A percentile compares a stretch with the other conserved stretches of the same genome.
phyloP scores from a whole-genome alignment of 2,888 invertebrate genomes.

The Aleiodes alternator region DNA sequence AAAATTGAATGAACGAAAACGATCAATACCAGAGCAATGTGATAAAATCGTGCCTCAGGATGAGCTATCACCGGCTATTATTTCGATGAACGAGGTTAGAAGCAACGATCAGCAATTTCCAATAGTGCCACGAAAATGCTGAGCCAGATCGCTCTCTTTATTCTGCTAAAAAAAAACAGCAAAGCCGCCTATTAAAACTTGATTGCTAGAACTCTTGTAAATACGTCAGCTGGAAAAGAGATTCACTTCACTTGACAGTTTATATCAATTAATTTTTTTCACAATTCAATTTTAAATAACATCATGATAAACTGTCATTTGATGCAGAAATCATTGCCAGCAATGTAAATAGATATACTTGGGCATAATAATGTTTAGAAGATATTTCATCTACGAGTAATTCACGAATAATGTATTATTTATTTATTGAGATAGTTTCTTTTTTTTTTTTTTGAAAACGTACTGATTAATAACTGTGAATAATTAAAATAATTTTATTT shows the following conservation, averaged over 20 bases:
- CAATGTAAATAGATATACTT: constrained; percentile 37
- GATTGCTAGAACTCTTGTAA: constrained; percentile 48
- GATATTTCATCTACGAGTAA: constrained; percentile 21
- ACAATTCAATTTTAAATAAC: neutral
- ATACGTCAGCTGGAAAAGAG: constrained; percentile 41
- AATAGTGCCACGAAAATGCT: constrained; percentile 46
- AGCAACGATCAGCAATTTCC: constrained; percentile 54
- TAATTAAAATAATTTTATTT: constrained; percentile 45
- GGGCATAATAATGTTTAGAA: constrained; percentile 32
- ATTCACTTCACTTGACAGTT: constrained; percentile 13
- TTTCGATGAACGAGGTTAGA: constrained; percentile 68
- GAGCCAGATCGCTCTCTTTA: constrained; percentile 35
- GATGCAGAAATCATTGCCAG: constrained; percentile 22
- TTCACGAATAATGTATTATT: constrained; percentile 45
- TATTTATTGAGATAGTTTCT: constrained; percentile 45
- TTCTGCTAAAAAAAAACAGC: constrained; percentile 1
- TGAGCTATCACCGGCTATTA: constrained; percentile 66
- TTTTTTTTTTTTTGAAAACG: constrained; percentile 5
- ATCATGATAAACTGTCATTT: constrained; percentile 17
- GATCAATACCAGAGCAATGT: constrained; percentile 70
- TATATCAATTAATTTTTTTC: constrained; percentile 9
- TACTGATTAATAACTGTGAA: constrained; percentile 23
- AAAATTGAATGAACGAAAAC: constrained; percentile 60
- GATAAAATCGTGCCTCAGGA: constrained; percentile 69
- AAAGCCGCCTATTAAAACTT: constrained; percentile 6